These are phyloP conservation scores for Agriotes lineatus DNA, from an alignment of 2,888 invertebrate species.

Conservation along the genomic window DNA sequence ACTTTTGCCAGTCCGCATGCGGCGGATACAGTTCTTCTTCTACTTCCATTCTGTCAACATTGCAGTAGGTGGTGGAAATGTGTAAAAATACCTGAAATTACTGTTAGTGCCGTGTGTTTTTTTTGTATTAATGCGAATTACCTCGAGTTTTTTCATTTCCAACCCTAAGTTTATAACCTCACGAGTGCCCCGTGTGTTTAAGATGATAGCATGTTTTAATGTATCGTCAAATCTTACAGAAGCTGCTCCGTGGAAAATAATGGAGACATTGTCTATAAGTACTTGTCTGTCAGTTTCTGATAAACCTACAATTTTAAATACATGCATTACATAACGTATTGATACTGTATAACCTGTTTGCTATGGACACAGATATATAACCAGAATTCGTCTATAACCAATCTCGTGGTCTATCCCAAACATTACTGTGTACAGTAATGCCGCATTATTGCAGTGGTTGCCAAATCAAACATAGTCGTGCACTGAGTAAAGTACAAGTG, in stretches of 20 bases:
- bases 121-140: neutral
- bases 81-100: conserved; percentile 76
- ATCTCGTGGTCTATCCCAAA: too few relatives aligned
- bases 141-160: conserved; percentile 66
- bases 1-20: conserved; percentile 76
- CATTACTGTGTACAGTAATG: too few relatives aligned
- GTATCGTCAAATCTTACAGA: conserved; percentile 88
- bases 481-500: too few relatives aligned
- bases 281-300: conserved; percentile 67
- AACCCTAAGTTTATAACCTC: conserved; percentile 74
- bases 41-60: conserved; percentile 79
- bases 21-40: conserved; percentile 83
- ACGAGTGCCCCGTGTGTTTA: conserved; percentile 76
- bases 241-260: conserved; percentile 85
- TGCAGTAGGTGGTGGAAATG: conserved; percentile 90
- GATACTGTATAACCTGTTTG: too few relatives aligned
- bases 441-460: too few relatives aligned
- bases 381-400: too few relatives aligned
- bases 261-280: conserved; percentile 72
- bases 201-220: conserved; percentile 73
- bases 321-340: too few relatives aligned
- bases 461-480: too few relatives aligned
- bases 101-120: neutral
- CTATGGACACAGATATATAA: too few relatives aligned
- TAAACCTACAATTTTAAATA: conserved; percentile 66